Base-by-base conservation (phyloP, 1,140 invertebrate species). In the Tyrophagus putrescentiae region DNA sequence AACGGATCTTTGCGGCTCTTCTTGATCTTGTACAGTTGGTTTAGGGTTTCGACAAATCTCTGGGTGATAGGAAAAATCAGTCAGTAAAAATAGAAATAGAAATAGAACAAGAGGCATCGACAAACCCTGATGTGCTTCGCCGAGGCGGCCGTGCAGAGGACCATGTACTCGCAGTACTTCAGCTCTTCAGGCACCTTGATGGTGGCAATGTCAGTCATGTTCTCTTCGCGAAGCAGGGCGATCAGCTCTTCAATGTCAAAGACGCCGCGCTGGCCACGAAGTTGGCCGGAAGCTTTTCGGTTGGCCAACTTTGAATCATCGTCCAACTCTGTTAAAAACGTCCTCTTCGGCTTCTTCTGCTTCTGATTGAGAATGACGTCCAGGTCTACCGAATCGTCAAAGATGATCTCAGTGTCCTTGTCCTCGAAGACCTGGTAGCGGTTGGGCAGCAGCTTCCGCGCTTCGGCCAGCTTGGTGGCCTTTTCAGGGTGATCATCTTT, bases 211-310 rank as follows among this genome's bases (percentile, higher is more conserved):
- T 94, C 79, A 66, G 75, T 73, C 0, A 82, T 82, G 68, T 85
- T 88, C 68, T 93, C 85, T 66, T 77, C 76, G 64, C 77, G 75
- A 18, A 96, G 71, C 39, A 89, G 68, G 16, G 82, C 76, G 0
- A 93, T 79, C 28, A 95, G 70, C 62, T 94, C 85, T 70, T 89
- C 83, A 33, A 94, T 78, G 67, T 92, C 87, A 72, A 82, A 90
- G 1, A 91, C 87, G 23, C 87, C 87, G 63, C 68, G 78, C 59
- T 77, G 67, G 1, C 87, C 88, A 68, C 82, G 28, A 6, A 6
- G 25, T n/a, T 6, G 44, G n/a, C n/a, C 18, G 23, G 7, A 48
- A 48, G 5, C 18, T n/a, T 6, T 6, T 48, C 31, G 44, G 25
- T 48, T 6, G 5, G 25, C 6, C 6, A 48, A 6, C 3, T 28